phyloP scores from a whole-genome alignment of 1,140 invertebrate species.

The Bombus polaris region DNA sequence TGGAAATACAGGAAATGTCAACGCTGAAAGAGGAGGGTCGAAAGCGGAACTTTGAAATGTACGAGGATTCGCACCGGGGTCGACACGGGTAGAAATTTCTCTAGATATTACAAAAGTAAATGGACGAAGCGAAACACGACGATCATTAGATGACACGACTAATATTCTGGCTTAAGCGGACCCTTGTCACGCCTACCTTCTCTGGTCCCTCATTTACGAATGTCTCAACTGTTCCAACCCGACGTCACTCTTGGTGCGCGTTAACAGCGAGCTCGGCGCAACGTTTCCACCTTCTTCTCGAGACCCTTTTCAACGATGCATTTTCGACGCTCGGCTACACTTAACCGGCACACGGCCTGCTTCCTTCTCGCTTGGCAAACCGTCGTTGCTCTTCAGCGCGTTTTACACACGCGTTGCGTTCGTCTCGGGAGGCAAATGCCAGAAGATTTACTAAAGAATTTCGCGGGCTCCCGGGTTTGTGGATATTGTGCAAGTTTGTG shows the following conservation, averaged over 20 bases:
- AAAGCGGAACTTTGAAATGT: not conserved
- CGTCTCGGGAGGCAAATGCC: not conserved
- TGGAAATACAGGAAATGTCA: slow-evolving; percentile 25
- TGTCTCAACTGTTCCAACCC: slow-evolving; percentile 12
- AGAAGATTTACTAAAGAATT: slow-evolving; percentile 43
- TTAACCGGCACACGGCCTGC: not conserved
- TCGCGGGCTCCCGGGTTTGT: slow-evolving; percentile 1
- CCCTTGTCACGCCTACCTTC: slow-evolving; percentile 29
- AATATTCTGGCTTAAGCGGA: slow-evolving; percentile 32
- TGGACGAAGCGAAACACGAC: slow-evolving; percentile 15
- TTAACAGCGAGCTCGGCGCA: not conserved
- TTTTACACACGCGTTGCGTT: slow-evolving; percentile 1
- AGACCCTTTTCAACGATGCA: slow-evolving; percentile 14
- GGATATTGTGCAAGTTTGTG: slow-evolving; percentile 62
- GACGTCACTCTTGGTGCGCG: not conserved
- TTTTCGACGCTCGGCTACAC: not conserved
- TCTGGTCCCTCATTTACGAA: slow-evolving; percentile 5
- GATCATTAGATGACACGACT: slow-evolving; percentile 41
- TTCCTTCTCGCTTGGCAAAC: not conserved
- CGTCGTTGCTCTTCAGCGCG: not conserved
- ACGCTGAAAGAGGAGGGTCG: not conserved
- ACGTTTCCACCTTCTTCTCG: not conserved
- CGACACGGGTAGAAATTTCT: not conserved
- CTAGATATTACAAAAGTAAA: not conserved
- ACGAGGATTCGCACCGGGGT: not conserved